Evolutionary conservation across 1,140 invertebrate species (phyloP).

Genomic region (Meteorus sp.): DNA sequence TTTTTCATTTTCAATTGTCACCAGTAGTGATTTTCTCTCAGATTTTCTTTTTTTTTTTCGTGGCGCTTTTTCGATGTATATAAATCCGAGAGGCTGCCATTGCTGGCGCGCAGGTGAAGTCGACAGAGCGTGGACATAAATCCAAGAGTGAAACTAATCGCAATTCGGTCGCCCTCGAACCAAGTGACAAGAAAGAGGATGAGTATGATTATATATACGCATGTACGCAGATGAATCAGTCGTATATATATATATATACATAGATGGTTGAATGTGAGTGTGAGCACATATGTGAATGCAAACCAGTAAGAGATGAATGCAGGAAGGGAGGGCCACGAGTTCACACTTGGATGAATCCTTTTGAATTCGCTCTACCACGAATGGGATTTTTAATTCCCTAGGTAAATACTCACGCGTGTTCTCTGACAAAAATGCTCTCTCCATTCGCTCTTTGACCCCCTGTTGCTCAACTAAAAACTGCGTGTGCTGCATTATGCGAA

Average conservation of each 20-base stretch:
- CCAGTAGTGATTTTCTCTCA: too few relatives aligned
- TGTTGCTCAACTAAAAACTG: too few relatives aligned
- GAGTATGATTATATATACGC: too few relatives aligned
- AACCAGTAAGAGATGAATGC: background rate
- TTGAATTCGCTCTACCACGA: slow-evolving; percentile 23
- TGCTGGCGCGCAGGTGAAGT: slow-evolving; percentile 30
- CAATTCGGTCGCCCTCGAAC: slow-evolving; percentile 26
- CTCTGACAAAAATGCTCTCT: background rate
- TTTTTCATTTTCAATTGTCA: too few relatives aligned
- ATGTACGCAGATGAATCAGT: too few relatives aligned
- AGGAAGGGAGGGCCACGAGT: slow-evolving; percentile 17
- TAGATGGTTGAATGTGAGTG: too few relatives aligned
- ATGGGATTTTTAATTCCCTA: slow-evolving; percentile 37
- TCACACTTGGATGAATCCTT: slow-evolving; percentile 27
- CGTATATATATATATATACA: too few relatives aligned
- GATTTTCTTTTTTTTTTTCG: slow-evolving; percentile 5
- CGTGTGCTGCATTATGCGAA: too few relatives aligned
- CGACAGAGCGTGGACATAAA: slow-evolving; percentile 32
- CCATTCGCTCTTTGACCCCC: too few relatives aligned
- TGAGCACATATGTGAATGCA: too few relatives aligned
- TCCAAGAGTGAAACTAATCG: slow-evolving; percentile 37
- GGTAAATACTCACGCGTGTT: slow-evolving; percentile 27
- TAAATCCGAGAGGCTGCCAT: too few relatives aligned
- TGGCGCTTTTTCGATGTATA: too few relatives aligned
- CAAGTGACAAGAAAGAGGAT: slow-evolving; percentile 15